Base-by-base conservation (phyloP, 2,888 invertebrate genomes). In the Emesis furor region DNA sequence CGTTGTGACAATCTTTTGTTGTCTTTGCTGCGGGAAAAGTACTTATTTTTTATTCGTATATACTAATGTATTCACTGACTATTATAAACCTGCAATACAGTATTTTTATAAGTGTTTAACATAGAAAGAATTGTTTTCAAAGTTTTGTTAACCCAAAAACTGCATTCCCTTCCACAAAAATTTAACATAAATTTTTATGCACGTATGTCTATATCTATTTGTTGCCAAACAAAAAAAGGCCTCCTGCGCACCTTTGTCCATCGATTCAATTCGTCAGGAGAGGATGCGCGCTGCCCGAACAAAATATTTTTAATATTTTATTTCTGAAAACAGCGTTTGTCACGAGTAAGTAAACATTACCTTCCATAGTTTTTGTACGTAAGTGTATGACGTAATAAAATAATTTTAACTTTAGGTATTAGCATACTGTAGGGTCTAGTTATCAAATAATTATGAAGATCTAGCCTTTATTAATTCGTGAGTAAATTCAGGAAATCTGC, bases 121-220 rank as follows among this genome's bases (percentile, higher is more conserved):
- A 24, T 24, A 24, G 24, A 24, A 42, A 69, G 69, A 39, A 37
- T 69, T 12, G n/a, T 42, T 17, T 17, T 42, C 42, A 17, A 42
- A 69, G 37, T 69, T 69, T 69, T 69, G 69, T 42, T 24, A 69
- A 69, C 39, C 69, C 24, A 69, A 69, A 42, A 37, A 42, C 42
- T 17, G 39, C 69, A 69, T 39, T 69, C 24, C 42, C 42, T 17
- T 69, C 69, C 42, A 42, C 69, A 42, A 69, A 42, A 42, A 42
- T 69, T 69, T 10, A 42, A 69, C 42, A 42, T 69, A 24, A 69
- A 10, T 42, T 24, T 37, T 69, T 24, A 42, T 69, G 39, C 24
- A 6, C 17, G 17, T 1, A 17, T 55, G 17, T 17, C 55, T 4
- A 7, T 59, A 59, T 59, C 17, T 59, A 59, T 59, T 59, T 59